Evolutionary conservation across 2,888 invertebrate genomes (phyloP), one percentile per base, ranked within the genome.

Genomic region (Polydrusus tereticollis): DNA sequence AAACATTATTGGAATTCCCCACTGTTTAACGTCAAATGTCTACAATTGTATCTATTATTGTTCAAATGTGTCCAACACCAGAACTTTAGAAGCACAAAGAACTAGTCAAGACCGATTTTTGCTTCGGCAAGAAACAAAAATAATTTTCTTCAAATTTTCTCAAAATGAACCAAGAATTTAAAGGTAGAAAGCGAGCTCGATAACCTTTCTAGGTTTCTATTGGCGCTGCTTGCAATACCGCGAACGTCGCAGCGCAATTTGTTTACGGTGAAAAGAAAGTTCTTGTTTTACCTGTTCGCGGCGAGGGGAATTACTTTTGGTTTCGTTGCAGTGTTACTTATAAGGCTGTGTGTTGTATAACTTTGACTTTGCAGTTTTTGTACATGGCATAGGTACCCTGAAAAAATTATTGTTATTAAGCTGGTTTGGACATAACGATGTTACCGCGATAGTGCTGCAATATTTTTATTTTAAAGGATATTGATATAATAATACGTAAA

Each of bases 171-270:
- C 43, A 33, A 26, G 14, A 29, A 18, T 29, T 36, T 14, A 16
- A 21, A 21, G 52, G 52, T 66, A 71, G 71, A 71, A 71, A 71
- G 65, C 60, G 65, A 58, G 29, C 41, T 71, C 69, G 57, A 45
- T 36, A 38, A 59, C 71, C 71, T 60, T 66, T 66, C 65, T 71
- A 65, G 26, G 66, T 50, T 66, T 36, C 66, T 66, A 66, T 71
- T 71, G 65, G 71, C 38, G 29, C 41, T 23, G 36, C 60, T 60
- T 38, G 45, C 21, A 59, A 41, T 58, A 43, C 7, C 26, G 23
- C 43, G 59, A 23, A 43, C 43, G 41, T 4, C 6, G 41, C 26
- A 41, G 43, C 59, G 41, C 16, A 43, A 43, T 43, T 59, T 43
- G 59, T 23, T 59, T 43, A 41, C 43, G 57, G 58, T 21, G 57